phyloP scores from a whole-genome alignment of 2,113 vertebrate species.

The Hystrix cristata region DNA sequence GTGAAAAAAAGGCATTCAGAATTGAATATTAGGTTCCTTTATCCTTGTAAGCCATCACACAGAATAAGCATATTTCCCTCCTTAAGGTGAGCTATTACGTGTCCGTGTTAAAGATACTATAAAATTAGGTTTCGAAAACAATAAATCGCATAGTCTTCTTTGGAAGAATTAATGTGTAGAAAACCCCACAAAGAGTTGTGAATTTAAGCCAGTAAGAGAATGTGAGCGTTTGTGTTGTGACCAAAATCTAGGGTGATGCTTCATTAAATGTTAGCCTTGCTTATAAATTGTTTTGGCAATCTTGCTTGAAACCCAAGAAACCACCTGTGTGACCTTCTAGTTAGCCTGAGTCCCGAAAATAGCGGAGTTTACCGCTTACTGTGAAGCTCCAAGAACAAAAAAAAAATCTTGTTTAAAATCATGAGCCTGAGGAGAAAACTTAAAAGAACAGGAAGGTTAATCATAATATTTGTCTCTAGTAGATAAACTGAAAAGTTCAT shows the following conservation, averaged over 20 bases:
- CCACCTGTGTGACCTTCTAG: background rate
- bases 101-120: background rate
- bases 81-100: background rate
- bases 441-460: slow-evolving; percentile 4
- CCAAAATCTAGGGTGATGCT: background rate
- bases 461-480: background rate
- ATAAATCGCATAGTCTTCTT: background rate
- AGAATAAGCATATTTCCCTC: background rate
- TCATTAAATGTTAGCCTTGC: background rate
- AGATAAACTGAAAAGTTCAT: slow-evolving; percentile 9
- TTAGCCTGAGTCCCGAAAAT: slow-evolving; percentile 13
- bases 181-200: background rate
- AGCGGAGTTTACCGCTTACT: background rate
- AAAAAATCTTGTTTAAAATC: slow-evolving; percentile 25
- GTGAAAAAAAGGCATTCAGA: background rate
- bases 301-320: slow-evolving; percentile 27
- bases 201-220: background rate
- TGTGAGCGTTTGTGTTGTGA: background rate
- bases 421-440: background rate
- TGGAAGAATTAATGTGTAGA: background rate
- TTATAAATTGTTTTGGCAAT: background rate
- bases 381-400: background rate
- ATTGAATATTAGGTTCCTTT: background rate
- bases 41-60: background rate
- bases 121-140: background rate